Evolutionary conservation across 2,797 vertebrate species (phyloP).

Genomic region (Poliocrania exsul): DNA sequence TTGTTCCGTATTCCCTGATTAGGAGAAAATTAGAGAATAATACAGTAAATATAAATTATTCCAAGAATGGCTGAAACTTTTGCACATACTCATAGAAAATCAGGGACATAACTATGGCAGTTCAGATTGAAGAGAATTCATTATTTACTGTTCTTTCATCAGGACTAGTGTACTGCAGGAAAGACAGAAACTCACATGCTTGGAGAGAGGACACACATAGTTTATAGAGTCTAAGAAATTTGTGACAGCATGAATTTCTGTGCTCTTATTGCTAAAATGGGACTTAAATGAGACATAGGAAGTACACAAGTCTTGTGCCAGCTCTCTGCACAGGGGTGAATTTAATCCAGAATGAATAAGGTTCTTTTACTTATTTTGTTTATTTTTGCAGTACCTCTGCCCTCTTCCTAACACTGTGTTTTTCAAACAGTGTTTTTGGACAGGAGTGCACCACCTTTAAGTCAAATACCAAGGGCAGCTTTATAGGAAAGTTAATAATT

Average conservation of each 20-base stretch:
- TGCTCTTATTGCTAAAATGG: background rate
- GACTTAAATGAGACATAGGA: constrained; percentile 2
- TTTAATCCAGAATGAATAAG: constrained; percentile 44
- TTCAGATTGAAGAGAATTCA: background rate
- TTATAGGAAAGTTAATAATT: background rate
- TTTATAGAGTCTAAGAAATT: background rate
- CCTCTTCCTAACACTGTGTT: background rate
- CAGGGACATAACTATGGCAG: background rate
- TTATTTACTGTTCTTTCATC: background rate
- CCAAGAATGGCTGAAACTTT: background rate
- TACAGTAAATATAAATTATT: background rate
- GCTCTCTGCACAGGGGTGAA: background rate
- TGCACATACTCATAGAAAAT: background rate
- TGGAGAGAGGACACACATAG: background rate
- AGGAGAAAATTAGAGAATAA: constrained; percentile 9
- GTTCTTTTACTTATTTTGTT: constrained; percentile 34
- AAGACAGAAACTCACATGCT: background rate
- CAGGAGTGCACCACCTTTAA: background rate
- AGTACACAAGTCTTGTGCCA: background rate
- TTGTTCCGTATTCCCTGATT: background rate
- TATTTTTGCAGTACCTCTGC: background rate
- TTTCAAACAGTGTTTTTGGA: background rate
- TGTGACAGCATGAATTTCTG: background rate
- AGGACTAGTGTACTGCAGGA: accelerated
- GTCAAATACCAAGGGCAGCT: background rate